A percentile compares a stretch with the other conserved stretches of the same genome.
phyloP scores from a whole-genome alignment of 2,888 invertebrate species.

The Lithophane socia region DNA sequence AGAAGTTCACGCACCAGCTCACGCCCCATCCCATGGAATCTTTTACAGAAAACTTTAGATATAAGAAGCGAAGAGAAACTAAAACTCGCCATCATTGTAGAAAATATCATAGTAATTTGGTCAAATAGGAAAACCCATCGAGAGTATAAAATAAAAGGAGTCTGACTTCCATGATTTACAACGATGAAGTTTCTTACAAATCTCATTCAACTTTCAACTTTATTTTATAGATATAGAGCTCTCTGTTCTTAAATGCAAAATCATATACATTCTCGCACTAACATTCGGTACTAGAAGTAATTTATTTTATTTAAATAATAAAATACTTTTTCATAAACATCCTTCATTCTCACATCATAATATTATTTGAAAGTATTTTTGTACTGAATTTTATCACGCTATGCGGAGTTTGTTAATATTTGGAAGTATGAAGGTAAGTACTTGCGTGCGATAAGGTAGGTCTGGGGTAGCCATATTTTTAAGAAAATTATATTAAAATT shows the following conservation, averaged over 20 bases:
- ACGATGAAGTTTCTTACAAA: conserved; percentile 11
- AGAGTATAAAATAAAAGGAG: conserved; percentile 23
- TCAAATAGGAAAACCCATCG: conserved; percentile 46
- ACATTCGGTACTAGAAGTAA: conserved; percentile 52
- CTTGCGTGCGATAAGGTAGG: conserved; percentile 41
- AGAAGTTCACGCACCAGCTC: conserved; percentile 26
- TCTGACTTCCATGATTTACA: conserved; percentile 13
- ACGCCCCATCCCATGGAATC: conserved; percentile 59
- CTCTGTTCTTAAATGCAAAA: conserved; percentile 6
- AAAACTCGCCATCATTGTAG: conserved; percentile 58
- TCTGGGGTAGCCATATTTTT: conserved; percentile 25
- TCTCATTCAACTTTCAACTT: conserved; percentile 5
- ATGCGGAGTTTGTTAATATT: conserved; percentile 24
- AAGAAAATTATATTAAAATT: not conserved
- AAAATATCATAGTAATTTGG: conserved; percentile 49
- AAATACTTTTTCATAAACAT: conserved; percentile 40
- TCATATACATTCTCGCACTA: conserved; percentile 26
- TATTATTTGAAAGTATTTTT: conserved; percentile 31
- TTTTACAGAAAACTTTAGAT: conserved; percentile 65
- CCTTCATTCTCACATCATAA: conserved; percentile 42
- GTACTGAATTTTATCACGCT: conserved; percentile 42
- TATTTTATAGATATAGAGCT: not conserved
- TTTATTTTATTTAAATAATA: conserved; percentile 58
- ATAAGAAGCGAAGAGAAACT: conserved; percentile 15
- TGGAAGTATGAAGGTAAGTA: conserved; percentile 1